Evolutionary conservation across 2,888 invertebrate species (phyloP).

Genomic region (Coenonympha arcania): DNA sequence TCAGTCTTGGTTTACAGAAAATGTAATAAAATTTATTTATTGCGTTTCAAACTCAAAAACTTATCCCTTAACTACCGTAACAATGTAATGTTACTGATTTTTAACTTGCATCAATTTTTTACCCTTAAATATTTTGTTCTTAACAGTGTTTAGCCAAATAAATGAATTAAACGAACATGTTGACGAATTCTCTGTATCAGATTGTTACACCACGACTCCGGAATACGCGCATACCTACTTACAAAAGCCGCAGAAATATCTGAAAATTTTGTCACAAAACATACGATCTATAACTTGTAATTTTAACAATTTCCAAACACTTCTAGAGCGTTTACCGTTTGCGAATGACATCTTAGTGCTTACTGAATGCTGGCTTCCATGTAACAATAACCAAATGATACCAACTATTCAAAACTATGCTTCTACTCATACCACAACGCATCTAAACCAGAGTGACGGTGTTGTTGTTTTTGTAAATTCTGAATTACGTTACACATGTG

Average conservation of each 20-base stretch:
- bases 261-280: not conserved
- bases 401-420: not conserved
- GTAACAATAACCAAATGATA: not conserved
- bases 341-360: not conserved
- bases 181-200: not conserved
- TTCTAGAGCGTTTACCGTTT: not conserved
- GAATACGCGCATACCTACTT: not conserved
- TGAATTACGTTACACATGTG: not conserved
- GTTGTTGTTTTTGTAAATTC: not conserved
- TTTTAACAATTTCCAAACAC: not conserved
- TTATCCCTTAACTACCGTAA: no score
- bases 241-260: not conserved
- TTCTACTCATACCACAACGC: not conserved
- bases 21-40: no score
- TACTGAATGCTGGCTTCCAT: not conserved
- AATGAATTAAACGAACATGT: not conserved
- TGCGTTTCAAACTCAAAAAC: no score
- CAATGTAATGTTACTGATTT: no score
- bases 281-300: not conserved
- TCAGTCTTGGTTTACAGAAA: no score
- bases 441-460: not conserved
- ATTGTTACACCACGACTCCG: not conserved
- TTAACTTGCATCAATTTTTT: no score
- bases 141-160: not conserved
- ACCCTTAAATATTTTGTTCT: no score